Base-by-base conservation (phyloP, 2,113 vertebrate genomes). In the Pedionomus torquatus region DNA sequence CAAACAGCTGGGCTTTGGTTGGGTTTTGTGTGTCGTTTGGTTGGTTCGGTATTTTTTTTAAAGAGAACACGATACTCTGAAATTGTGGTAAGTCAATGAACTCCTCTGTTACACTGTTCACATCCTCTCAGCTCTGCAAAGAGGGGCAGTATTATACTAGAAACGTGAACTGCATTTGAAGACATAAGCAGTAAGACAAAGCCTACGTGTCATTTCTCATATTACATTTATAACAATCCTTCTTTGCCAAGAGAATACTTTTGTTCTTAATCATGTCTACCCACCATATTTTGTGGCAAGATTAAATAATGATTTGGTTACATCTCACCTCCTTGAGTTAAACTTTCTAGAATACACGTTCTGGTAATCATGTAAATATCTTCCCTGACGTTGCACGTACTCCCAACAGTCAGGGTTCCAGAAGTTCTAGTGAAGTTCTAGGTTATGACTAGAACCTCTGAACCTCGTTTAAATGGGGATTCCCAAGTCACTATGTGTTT, bases 81-180 rank as follows among this genome's bases (percentile, higher is more conserved):
- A 89, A 86, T 20, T 49, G 37, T 58, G 44, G 88, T 81, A 75
- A 85, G 57, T 82, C 48, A 86, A 92, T 60, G 20, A 76, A 81
- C 57, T 94, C 64, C 6, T 37, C 30, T 87, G 69, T 60, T 69
- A 57, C 61, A 68, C 20, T 48, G n/a, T 80, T 83, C 80, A 63
- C 55, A 8, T 69, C 86, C 65, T 83, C 91, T 92, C 82, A 94
- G 79, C 71, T 94, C 83, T 89, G 81, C 74, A 61, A 95, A 90
- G 83, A 95, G 60, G 65, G 37, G 41, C 85, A 77, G 17, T 70
- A 84, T 93, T 65, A 87, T 55, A 65, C 68, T 93, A 72, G 95
- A 98, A 97, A 95, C 28, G 49, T 95, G 79, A 97, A 96, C 28
- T 88, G 95, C 87, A 91, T 63, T 80, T 86, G 57, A 91, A 95